A percentile compares a stretch with the other conserved stretches of the same genome.
Evolutionary conservation across 2,888 invertebrate species (phyloP).

Genomic region (Tholera decimalis): DNA sequence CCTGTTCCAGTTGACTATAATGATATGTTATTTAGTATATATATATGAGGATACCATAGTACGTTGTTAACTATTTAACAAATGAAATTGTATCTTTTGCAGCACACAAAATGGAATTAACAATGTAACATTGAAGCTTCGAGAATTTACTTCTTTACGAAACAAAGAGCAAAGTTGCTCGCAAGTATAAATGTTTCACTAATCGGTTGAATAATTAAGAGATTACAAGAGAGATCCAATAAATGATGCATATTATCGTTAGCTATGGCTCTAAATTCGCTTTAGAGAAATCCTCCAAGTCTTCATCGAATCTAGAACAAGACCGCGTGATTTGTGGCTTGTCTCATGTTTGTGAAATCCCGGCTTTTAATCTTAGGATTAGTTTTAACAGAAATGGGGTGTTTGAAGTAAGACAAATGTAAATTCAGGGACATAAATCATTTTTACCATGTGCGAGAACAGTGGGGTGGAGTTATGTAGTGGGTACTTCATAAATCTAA

Average conservation of each 20-base stretch:
- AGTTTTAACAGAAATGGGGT: slow-evolving; percentile 70
- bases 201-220: slow-evolving; percentile 53
- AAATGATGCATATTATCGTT: slow-evolving; percentile 45
- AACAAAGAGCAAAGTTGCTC: slow-evolving; percentile 37
- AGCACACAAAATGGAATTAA: slow-evolving; percentile 19
- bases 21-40: not conserved
- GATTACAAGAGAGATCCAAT: slow-evolving; percentile 36
- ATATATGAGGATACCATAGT: not conserved
- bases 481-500: slow-evolving; percentile 81
- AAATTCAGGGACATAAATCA: slow-evolving; percentile 75
- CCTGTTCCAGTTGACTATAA: not conserved
- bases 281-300: slow-evolving; percentile 40
- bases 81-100: slow-evolving; percentile 19
- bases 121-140: slow-evolving; percentile 16
- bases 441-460: slow-evolving; percentile 73
- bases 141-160: slow-evolving; percentile 37
- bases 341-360: slow-evolving; percentile 60
- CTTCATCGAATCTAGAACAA: slow-evolving; percentile 38
- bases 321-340: slow-evolving; percentile 50
- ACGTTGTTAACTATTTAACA: slow-evolving; percentile 6
- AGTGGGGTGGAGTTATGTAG: slow-evolving; percentile 65
- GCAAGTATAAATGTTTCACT: slow-evolving; percentile 45
- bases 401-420: slow-evolving; percentile 73
- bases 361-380: slow-evolving; percentile 69
- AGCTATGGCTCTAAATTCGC: slow-evolving; percentile 33